A percentile compares a stretch with the other conserved stretches of the same genome.
phyloP scores from a whole-genome alignment of 2,797 vertebrate species.

The Neoniphon sammara region DNA sequence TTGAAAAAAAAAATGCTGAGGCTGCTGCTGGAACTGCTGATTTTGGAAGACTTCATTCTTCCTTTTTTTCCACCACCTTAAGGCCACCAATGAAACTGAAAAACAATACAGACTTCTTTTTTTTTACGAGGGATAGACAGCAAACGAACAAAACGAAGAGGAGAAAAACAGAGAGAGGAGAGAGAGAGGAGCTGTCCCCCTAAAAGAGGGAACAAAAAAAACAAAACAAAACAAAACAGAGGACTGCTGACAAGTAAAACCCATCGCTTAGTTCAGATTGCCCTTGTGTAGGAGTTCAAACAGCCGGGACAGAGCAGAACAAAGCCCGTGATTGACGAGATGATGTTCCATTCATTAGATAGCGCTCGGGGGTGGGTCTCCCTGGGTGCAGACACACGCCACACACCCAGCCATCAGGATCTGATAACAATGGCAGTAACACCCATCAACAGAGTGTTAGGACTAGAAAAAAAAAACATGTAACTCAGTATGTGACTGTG shows the following conservation, averaged over 20 bases:
- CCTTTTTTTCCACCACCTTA: constrained; percentile 30
- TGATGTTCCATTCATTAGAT: constrained; percentile 79
- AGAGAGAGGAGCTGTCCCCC: constrained; percentile 15
- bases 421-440: constrained; percentile 60
- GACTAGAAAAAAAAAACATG: constrained; percentile 23
- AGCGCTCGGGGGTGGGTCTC: constrained; percentile 71
- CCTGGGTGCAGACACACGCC: constrained; percentile 62
- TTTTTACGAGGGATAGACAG: constrained; percentile 11
- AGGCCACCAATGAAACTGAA: constrained; percentile 27
- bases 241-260: constrained; percentile 67
- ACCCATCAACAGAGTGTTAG: constrained; percentile 47
- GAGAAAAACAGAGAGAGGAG: constrained; percentile 25
- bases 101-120: constrained; percentile 33
- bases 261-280: constrained; percentile 56
- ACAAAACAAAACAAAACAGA: constrained; percentile 15
- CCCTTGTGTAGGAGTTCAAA: constrained; percentile 69
- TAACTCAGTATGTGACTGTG: background rate
- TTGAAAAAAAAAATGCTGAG: constrained; percentile 40
- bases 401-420: constrained; percentile 61
- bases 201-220: constrained; percentile 38
- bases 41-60: constrained; percentile 29
- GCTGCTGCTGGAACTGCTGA: constrained; percentile 50
- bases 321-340: constrained; percentile 78
- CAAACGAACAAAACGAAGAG: constrained; percentile 37
- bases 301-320: constrained; percentile 65